Evolutionary conservation across 1,140 invertebrate genomes (phyloP), one percentile per base, ranked within the genome.

Genomic region (Leptinotarsa texana): DNA sequence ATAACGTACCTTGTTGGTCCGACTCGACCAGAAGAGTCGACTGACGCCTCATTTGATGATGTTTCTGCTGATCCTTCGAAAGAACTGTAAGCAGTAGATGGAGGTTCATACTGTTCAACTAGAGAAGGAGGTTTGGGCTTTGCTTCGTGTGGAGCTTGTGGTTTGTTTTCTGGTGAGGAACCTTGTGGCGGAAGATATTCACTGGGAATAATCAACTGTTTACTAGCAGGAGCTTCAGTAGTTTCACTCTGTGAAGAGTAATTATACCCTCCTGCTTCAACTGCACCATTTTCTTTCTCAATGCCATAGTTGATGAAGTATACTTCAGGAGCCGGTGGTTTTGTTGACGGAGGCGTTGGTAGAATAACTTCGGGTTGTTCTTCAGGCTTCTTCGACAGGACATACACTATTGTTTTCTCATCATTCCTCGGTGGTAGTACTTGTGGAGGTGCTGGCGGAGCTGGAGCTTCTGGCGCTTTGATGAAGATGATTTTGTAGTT

Each of bases 391-490:
- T 95, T 94, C 24, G 95, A 93, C 81, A 95, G 85, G 13, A 95
- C 94, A 85, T 96, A 95, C 79, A 95, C 94, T 69, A 95, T 88
- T 17, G 94, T 96, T 87, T 95, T 96, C 85, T 95, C 92, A 85
- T 95, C 94, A 11, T 17, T 47, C 21, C 49, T 13, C 5, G 66
- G 73, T 21, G 17, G 62, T 6, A 49, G 5, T 18, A 62, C 62
- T 27, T 71, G 24, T 17, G 63, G 63, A 24, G 70, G 74, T 21
- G 24, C 17, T 13, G 66, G 22, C 33, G 65, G 17, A 13, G 68
- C 57, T 65, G 65, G 65, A 22, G 57, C 11, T n/a, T 51, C 27
- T 3, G 78, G 78, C n/a, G 75, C 73, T 71, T 79, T 75, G 57
- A 79, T 77, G 74, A 79, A 79, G 42, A 79, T 77, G 27, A 77